These are phyloP conservation scores for Rhinatrema bivittatum DNA, from an alignment of 2,797 vertebrate species.

Conservation along the genomic window DNA sequence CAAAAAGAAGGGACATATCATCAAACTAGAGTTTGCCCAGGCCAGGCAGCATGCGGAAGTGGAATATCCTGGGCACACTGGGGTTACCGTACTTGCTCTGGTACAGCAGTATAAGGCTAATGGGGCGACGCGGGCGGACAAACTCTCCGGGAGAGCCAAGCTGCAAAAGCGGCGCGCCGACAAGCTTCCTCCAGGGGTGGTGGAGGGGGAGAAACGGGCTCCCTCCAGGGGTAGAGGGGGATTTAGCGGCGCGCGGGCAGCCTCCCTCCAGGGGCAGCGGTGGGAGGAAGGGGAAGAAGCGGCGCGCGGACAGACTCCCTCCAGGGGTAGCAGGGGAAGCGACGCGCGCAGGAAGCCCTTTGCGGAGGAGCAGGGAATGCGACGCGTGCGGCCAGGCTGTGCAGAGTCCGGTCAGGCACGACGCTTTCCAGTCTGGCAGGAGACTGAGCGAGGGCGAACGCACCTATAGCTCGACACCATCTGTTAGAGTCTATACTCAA, in stretches of 20 bases:
- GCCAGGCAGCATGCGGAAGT: neutral
- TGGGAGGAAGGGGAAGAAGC: neutral
- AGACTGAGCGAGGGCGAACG: conserved; percentile 45
- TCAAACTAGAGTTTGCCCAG: neutral
- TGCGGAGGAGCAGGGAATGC: conserved; percentile 17
- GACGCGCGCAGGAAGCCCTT: conserved; percentile 1
- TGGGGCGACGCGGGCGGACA: neutral
- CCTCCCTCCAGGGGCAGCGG: neutral
- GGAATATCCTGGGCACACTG: neutral
- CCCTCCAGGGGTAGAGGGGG: neutral
- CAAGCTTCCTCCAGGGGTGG: neutral
- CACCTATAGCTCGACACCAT: conserved; percentile 92
- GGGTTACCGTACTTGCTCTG: too few relatives aligned
- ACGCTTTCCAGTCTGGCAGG: conserved; percentile 33
- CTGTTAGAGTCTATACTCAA: conserved; percentile 97
- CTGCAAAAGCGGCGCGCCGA: too few relatives aligned
- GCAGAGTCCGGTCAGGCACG: conserved; percentile 36
- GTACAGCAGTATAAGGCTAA: neutral
- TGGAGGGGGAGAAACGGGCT: too few relatives aligned
- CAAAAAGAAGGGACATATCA: too few relatives aligned
- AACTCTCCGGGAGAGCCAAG: too few relatives aligned
- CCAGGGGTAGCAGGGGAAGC: neutral
- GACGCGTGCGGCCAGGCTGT: conserved; percentile 49
- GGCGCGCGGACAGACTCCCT: neutral
- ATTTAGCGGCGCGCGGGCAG: neutral